Evolutionary conservation across 2,888 invertebrate species (phyloP).

Genomic region (Galerucella nymphaeae): DNA sequence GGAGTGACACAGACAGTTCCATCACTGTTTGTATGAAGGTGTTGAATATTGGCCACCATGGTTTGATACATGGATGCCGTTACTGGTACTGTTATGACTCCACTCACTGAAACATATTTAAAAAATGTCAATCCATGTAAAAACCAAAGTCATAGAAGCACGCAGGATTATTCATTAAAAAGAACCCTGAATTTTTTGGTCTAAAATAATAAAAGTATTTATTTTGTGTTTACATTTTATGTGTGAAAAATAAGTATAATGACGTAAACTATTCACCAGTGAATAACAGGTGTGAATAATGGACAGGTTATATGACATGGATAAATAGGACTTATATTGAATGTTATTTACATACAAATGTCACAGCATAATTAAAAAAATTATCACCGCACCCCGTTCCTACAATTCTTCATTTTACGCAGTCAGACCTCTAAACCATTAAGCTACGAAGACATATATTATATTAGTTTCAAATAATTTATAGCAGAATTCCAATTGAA

Average conservation of each 20-base stretch:
- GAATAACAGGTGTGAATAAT: no score
- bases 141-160: not conserved
- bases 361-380: not conserved
- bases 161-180: not conserved
- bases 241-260: no score
- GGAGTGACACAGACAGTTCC: conserved; percentile 87
- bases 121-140: conserved; percentile 5
- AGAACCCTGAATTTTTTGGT: not conserved
- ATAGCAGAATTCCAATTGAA: no score
- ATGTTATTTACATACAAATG: no score
- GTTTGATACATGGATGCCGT: conserved; percentile 96
- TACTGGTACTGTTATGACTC: conserved; percentile 95
- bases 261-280: no score
- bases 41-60: conserved; percentile 91
- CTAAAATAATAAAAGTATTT: not conserved
- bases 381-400: no score
- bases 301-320: no score
- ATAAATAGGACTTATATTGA: no score
- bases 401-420: no score
- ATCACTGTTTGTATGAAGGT: conserved; percentile 77
- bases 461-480: no score
- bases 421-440: no score
- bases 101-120: conserved; percentile 79
- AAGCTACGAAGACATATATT: no score
- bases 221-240: not conserved